A percentile compares a stretch with the other conserved stretches of the same genome.
Conservation (phyloP, 2,888 invertebrate species). For the Volucella bombylans region DNA sequence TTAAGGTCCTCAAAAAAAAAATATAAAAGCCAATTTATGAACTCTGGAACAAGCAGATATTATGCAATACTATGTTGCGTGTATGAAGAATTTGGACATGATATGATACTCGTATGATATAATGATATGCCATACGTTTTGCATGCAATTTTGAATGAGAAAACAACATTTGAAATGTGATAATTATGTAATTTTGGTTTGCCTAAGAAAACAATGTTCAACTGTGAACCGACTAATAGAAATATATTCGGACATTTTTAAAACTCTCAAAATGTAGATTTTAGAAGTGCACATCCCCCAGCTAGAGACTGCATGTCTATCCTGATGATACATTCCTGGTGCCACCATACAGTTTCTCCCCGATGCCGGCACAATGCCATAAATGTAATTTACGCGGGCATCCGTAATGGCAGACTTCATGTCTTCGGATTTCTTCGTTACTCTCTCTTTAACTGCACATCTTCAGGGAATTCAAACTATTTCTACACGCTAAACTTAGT, state of each 20-base stretch:
- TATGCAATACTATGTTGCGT: no score
- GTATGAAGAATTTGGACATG: no score
- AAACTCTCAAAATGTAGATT: not conserved
- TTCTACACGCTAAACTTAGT: conserved; percentile 58
- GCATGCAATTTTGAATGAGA: no score
- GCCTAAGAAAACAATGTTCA: no score
- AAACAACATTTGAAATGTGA: no score
- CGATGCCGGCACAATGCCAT: conserved; percentile 66
- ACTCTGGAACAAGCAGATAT: no score
- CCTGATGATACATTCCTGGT: conserved; percentile 61
- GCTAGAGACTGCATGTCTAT: conserved; percentile 72
- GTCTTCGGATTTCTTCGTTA: conserved; percentile 70
- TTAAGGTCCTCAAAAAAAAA: no score
- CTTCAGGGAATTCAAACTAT: conserved; percentile 74
- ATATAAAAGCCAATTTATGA: no score
- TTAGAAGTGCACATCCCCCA: conserved; percentile 16
- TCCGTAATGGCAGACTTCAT: conserved; percentile 75
- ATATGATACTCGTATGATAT: no score
- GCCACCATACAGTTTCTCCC: conserved; percentile 70
- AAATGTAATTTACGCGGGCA: conserved; percentile 75
- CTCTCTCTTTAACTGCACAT: conserved; percentile 70
- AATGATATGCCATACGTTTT: no score
- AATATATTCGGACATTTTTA: not conserved
- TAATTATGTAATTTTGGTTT: no score
- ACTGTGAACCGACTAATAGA: not conserved